Percentiles rank a stretch among this genome's conserved stretches.
phyloP scores from a whole-genome alignment of 1,140 invertebrate genomes.

The Tetragnatha versicolor region DNA sequence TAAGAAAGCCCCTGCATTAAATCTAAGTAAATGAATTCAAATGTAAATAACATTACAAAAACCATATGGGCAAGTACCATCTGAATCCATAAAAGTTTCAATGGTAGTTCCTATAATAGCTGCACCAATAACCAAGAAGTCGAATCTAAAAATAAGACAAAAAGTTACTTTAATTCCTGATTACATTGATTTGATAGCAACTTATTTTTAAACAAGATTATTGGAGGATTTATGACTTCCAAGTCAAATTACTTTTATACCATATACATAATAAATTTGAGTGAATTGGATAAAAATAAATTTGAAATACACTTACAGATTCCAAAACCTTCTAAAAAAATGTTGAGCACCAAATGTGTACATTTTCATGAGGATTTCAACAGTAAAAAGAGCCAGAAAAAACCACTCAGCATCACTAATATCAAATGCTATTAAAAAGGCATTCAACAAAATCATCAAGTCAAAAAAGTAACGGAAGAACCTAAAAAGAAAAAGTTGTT shows the following conservation, averaged over 20 bases:
- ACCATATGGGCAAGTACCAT: conserved; percentile 51
- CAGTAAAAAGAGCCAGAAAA: conserved; percentile 65
- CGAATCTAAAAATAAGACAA: conserved; percentile 64
- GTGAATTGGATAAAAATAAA: neutral
- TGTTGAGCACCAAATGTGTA: conserved; percentile 65
- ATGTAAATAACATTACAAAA: too few relatives aligned
- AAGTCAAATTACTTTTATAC: too few relatives aligned
- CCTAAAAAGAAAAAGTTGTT: conserved; percentile 58
- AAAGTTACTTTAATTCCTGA: too few relatives aligned
- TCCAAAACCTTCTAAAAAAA: conserved; percentile 67
- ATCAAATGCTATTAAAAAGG: conserved; percentile 67
- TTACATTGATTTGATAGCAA: too few relatives aligned
- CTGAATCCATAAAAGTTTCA: conserved; percentile 60
- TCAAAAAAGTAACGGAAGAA: conserved; percentile 68
- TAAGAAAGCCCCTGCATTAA: too few relatives aligned
- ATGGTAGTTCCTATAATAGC: conserved; percentile 65
- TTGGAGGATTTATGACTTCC: too few relatives aligned
- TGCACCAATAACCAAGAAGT: conserved; percentile 66
- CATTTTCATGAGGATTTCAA: conserved; percentile 68
- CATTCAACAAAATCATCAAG: conserved; percentile 67
- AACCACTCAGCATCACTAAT: conserved; percentile 66
- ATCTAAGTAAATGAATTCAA: too few relatives aligned
- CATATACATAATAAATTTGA: neutral
- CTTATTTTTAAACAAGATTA: too few relatives aligned
- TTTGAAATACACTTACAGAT: conserved; percentile 63